A percentile compares a stretch with the other conserved stretches of the same genome.
These are phyloP conservation scores for Ornithorhynchus anatinus DNA, from an alignment of 2,113 vertebrate species.

Conservation along the genomic window DNA sequence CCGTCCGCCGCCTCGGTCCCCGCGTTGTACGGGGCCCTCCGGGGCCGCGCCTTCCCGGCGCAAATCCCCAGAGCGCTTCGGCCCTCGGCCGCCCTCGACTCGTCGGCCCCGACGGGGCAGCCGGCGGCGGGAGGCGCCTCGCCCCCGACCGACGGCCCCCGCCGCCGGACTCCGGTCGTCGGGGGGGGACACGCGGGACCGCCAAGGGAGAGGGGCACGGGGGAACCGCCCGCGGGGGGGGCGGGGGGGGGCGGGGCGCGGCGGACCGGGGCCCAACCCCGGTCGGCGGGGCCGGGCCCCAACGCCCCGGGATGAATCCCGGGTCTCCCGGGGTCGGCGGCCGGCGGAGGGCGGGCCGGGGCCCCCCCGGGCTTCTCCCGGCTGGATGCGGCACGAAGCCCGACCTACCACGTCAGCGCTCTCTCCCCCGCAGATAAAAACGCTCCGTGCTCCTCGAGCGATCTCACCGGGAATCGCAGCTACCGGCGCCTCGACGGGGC, in stretches of 20 bases:
- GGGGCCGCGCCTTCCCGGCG: no score
- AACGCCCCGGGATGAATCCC: background rate
- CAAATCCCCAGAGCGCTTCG: no score
- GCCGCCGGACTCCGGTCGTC: no score
- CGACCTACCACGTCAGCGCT: conserved; percentile 18
- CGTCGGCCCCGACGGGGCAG: no score
- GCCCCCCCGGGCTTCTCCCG: conserved; percentile 46
- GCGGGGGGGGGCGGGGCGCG: accelerated
- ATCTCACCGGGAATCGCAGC: conserved; percentile 48
- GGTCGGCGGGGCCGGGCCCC: no score
- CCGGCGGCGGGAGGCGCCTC: no score
- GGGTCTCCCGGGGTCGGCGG: background rate
- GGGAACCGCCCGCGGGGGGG: background rate
- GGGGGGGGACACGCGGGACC: no score
- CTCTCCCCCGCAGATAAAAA: conserved; percentile 27
- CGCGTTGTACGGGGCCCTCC: no score
- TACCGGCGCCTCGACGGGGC: conserved; percentile 16
- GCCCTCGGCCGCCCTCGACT: no score
- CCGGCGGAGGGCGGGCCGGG: background rate
- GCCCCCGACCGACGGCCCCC: no score
- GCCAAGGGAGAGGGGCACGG: background rate
- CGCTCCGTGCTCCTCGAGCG: conserved; percentile 17
- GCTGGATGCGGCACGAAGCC: conserved; percentile 62
- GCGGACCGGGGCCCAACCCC: accelerated
- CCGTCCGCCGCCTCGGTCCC: no score